Evolutionary conservation across 2,888 invertebrate species (phyloP).

Genomic region (Leptothorax acervorum): DNA sequence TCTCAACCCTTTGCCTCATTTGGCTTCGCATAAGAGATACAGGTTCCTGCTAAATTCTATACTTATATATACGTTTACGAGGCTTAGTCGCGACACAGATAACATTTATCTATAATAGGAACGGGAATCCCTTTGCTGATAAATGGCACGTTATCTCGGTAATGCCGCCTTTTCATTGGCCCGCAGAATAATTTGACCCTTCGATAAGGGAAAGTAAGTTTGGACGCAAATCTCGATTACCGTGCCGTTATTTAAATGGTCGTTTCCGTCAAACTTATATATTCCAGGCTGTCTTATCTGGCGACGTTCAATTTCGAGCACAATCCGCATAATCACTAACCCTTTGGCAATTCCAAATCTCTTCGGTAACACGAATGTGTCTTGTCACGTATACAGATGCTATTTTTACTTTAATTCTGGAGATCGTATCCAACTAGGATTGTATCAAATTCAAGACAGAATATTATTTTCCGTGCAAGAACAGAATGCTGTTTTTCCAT

Average conservation of each 20-base stretch:
- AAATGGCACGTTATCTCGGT: slow-evolving; percentile 64
- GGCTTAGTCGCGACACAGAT: slow-evolving; percentile 57
- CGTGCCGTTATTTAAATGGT: slow-evolving; percentile 25
- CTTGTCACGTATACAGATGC: not conserved
- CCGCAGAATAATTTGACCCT: slow-evolving; percentile 59
- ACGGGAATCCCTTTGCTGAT: slow-evolving; percentile 57
- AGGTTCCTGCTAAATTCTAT: slow-evolving; percentile 10
- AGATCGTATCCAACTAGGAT: not conserved
- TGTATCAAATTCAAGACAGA: not conserved
- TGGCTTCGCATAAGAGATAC: not conserved
- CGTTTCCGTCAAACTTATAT: slow-evolving; percentile 29
- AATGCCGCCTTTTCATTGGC: slow-evolving; percentile 55
- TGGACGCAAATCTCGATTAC: not conserved
- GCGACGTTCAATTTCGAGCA: slow-evolving; percentile 32
- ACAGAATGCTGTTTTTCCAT: not conserved
- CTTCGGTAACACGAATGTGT: not conserved
- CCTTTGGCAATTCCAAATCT: not conserved
- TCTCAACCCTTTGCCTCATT: not conserved
- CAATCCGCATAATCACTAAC: not conserved
- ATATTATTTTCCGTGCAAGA: not conserved
- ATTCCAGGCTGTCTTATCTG: slow-evolving; percentile 29
- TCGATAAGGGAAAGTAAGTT: slow-evolving; percentile 64
- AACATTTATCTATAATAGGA: slow-evolving; percentile 64
- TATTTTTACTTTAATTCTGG: not conserved
- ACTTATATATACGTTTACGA: slow-evolving; percentile 32